These are phyloP conservation scores for Latheticus oryzae DNA, from an alignment of 2,888 invertebrate genomes.

Conservation along the genomic window DNA sequence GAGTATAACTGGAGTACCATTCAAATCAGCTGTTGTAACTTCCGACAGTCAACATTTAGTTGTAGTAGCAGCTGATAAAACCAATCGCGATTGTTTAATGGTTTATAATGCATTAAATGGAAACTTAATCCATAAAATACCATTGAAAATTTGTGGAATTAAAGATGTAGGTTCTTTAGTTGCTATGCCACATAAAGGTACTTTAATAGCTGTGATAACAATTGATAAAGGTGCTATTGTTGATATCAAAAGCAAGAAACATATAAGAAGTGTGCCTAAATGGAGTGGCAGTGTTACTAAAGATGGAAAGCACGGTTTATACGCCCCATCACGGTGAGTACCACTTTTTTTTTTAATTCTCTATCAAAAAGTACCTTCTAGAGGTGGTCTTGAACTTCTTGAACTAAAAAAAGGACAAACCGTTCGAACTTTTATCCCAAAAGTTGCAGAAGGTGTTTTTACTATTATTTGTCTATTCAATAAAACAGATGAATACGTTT, in stretches of 20 bases:
- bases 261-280: constrained; percentile 86
- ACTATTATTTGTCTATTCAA: constrained; percentile 96
- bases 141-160: constrained; percentile 67
- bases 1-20: constrained; percentile 75
- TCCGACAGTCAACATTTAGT: constrained; percentile 84
- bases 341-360: no score
- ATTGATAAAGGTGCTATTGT: constrained; percentile 91
- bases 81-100: constrained; percentile 82
- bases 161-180: constrained; percentile 82
- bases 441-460: constrained; percentile 97
- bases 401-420: constrained; percentile 92
- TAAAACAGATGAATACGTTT: constrained; percentile 92
- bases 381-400: constrained; percentile 93
- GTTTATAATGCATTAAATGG: constrained; percentile 88
- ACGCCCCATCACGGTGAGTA: constrained; percentile 81
- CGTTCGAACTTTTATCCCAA: constrained; percentile 90
- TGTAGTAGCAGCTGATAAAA: constrained; percentile 83
- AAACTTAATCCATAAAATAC: constrained; percentile 67
- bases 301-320: constrained; percentile 91
- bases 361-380: constrained; percentile 58
- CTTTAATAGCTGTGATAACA: constrained; percentile 89
- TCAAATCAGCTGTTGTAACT: constrained; percentile 83
- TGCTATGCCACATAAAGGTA: constrained; percentile 85
- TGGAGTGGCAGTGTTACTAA: constrained; percentile 92
- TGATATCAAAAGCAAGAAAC: constrained; percentile 89